Base-by-base conservation (phyloP, 2,113 vertebrate genomes). In the Etheostoma spectabile region DNA sequence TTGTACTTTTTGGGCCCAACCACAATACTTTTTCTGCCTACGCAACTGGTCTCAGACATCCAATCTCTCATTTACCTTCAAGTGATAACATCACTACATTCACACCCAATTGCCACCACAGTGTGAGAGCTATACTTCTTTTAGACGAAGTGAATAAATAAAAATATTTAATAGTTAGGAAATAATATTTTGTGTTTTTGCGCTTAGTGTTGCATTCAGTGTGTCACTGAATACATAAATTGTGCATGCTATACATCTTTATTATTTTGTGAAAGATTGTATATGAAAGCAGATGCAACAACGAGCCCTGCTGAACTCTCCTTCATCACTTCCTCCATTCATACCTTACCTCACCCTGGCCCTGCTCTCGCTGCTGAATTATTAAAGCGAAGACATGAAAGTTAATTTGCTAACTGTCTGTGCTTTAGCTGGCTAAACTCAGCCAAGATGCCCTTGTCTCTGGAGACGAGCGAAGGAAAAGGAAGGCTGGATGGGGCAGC, bases 331-430 rank as follows among this genome's bases (percentile, higher is more conserved):
- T 83, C 69, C 86, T 70, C 61, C 68, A 4, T 77, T 88, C 79
- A 69, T 78, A 65, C 86, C 85, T 90, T 74, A 82, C 76, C 89
- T 90, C 78, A 42, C 75, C 72, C 77, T 49, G 81, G 84, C 73
- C 78, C 63, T 18, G 52, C 85, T 74, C 67, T 27, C 18, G 21
- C 92, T 81, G 80, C 83, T 92, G 88, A 94, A 94, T 95, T 93
- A 94, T 94, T 95, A 85, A 95, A 92, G 87, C 56, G 16, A 89
- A 90, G 93, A 94, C 94, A 94, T 88, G 92, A 90, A 91, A 90
- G 91, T 93, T 93, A 89, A 94, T 95, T 95, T 93, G 91, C 93
- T 90, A 94, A 93, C 93, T 92, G 94, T 93, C 92, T 88, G 91
- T 77, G 91, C 90, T 93, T 93, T 91, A 92, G 91, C 90, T 91